Evolutionary conservation across 2,113 vertebrate species (phyloP), one percentile per base, ranked within the genome.

Genomic region (Daubentonia madagascariensis): DNA sequence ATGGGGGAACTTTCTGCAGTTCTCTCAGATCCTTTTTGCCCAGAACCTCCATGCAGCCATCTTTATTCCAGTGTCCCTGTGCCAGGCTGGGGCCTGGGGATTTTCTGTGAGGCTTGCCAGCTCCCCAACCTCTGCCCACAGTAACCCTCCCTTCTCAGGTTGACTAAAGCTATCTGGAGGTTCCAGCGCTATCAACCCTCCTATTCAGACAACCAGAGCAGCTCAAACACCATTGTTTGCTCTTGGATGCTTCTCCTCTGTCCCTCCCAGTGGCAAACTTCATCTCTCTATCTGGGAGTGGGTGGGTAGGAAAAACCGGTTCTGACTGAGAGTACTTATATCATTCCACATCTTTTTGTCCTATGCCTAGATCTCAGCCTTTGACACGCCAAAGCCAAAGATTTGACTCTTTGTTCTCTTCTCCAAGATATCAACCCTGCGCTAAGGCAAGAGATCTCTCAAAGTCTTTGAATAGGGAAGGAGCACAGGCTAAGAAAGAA

Each of bases 311-410:
- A 52, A 87, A 95, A 80, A 85, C 75, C 87, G 57, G 45, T 88
- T 95, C 52, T 95, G 40, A 88, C 67, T 18, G 37, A 52, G 65
- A 65, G 81, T 75, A 65, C 35, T 75, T 87, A 88, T 87, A 88
- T 63, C 79, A 87, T 75, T 94, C 30, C 50, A 80, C 43, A 37
- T 84, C 40, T 96, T 84, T 95, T 96, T 84, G 50, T 94, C 61
- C 63, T 54, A 3, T 43, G 73, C 32, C 13, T 70, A 25, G 25
- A 95, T 67, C 43, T 93, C 45, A 90, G 68, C 45, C 75, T 94
- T 96, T 92, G 89, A 88, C 72, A 76, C 30, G 67, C 68, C 80
- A 94, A 95, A 98, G 90, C 18, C 76, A 97, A 86, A 65, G 35
- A 87, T 89, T 89, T 65, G 0, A 76, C 43, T 68, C 75, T 95